These are phyloP conservation scores for Pseudochaenichthys georgianus DNA, from an alignment of 2,797 vertebrate species.

Conservation along the genomic window DNA sequence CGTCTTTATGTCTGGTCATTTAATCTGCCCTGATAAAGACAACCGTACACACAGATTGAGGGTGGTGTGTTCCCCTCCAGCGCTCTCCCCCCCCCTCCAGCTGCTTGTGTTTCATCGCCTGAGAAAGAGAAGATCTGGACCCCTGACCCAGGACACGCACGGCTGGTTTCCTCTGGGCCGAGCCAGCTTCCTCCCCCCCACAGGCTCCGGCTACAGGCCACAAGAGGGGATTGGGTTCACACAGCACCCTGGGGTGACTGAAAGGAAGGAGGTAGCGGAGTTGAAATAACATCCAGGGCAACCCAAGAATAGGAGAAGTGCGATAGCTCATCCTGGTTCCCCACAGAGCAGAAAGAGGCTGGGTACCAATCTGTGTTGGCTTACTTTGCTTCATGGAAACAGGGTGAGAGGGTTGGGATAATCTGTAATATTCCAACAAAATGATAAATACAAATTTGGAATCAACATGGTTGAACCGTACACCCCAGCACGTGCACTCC, in stretches of 20 bases:
- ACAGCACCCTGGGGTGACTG: slow-evolving; percentile 71
- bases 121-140: slow-evolving; percentile 69
- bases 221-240: slow-evolving; percentile 69
- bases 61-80: slow-evolving; percentile 55
- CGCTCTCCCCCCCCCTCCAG: slow-evolving; percentile 53
- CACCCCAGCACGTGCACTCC: too few species aligned
- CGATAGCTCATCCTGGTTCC: slow-evolving; percentile 66
- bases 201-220: slow-evolving; percentile 41
- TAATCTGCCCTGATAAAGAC: slow-evolving; percentile 62
- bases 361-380: slow-evolving; percentile 36
- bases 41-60: slow-evolving; percentile 57
- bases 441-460: too few species aligned
- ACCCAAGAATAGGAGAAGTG: slow-evolving; percentile 67
- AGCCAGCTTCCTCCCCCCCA: slow-evolving; percentile 21
- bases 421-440: too few species aligned
- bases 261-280: slow-evolving; percentile 54
- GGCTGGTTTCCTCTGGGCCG: slow-evolving; percentile 64
- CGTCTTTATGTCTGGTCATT: slow-evolving; percentile 54
- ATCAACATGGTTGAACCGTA: too few species aligned
- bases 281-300: slow-evolving; percentile 80
- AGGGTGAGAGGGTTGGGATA: neutral
- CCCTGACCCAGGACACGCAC: slow-evolving; percentile 74
- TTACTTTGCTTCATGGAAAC: slow-evolving; percentile 23
- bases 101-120: slow-evolving; percentile 70
- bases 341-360: slow-evolving; percentile 51